Evolutionary conservation across 2,797 vertebrate species (phyloP), one percentile per base, ranked within the genome.

Genomic region (Melanotaenia trifasciata): DNA sequence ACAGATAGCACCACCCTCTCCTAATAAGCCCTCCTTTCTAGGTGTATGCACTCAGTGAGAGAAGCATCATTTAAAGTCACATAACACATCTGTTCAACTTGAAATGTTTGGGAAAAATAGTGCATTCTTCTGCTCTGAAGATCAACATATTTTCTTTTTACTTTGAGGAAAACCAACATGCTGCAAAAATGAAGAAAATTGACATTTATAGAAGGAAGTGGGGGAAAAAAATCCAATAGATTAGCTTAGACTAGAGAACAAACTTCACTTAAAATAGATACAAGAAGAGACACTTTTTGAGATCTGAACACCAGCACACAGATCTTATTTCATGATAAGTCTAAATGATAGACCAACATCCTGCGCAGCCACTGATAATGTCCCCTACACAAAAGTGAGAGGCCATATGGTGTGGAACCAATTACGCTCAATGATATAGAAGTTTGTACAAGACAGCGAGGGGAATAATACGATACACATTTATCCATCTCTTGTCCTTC

Each of bases 1-100:
- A 84, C 73, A 81, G 72, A 86, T 63, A 60, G 58, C 63, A 67
- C 53, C 56, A 75, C 70, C 36, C 64, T 67, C 62, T 53, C 11
- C 60, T 58, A 43, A 35, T 57, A 2, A 8, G 58, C 13, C 18
- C 45, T 61, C 16, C 45, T 58, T 36, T 70, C 11, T 2, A 58
- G 56, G 63, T 72, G 62, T 36, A 43, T 72, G 59, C 74, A 26
- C 83, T 61, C 57, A 47, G 51, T 30, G 58, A 72, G 56, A 59
- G 36, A 32, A 58, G n/a, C 13, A 22, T 63, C n/a, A 28, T 38
- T 70, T 74, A 67, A 36, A 36, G 26, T 70, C 57, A 58, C 57
- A 54, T n/a, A 5, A 22, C n/a, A 73, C n/a, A 69, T 36, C 38
- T 64, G 32, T 24, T 51, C 61, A 59, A 47, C 35, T 66, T 71